Percentiles rank a stretch among this genome's conserved stretches.
Conservation (phyloP, 2,113 vertebrate genomes). For the Bothrops jararaca region DNA sequence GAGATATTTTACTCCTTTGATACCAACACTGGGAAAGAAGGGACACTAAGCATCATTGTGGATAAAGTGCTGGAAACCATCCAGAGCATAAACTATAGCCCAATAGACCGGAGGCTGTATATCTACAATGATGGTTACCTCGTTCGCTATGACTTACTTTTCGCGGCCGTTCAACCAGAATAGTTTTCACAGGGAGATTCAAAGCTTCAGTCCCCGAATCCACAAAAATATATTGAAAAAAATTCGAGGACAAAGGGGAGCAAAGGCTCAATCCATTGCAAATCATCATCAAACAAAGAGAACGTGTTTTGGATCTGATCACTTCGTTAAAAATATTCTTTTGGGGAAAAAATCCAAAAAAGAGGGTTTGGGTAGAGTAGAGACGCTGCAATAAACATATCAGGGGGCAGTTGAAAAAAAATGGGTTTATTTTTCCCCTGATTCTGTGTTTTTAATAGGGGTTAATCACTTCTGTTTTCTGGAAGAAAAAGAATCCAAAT, state of each 20-base stretch:
- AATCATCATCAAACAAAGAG: not conserved
- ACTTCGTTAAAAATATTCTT: not conserved
- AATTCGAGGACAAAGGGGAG: too few relatives aligned
- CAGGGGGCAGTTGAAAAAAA: not conserved
- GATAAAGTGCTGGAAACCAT: conserved; percentile 70
- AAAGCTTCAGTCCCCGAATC: not conserved
- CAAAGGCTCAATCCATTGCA: not conserved
- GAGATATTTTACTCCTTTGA: conserved; percentile 90
- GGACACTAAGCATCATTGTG: conserved; percentile 52
- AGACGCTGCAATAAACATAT: not conserved
- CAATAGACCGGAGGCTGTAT: conserved; percentile 70
- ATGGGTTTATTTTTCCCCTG: not conserved
- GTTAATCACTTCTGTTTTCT: not conserved
- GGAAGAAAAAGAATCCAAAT: not conserved
- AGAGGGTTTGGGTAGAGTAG: not conserved
- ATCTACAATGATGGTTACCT: conserved; percentile 73
- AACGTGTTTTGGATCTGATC: not conserved
- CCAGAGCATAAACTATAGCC: conserved; percentile 72
- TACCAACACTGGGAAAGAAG: conserved; percentile 72
- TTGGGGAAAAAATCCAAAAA: not conserved
- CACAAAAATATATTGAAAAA: not conserved
- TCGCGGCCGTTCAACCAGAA: conserved; percentile 21
- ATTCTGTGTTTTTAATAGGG: not conserved
- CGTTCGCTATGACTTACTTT: conserved; percentile 57
- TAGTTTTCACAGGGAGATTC: fast-evolving